Conservation (phyloP, 2,888 invertebrate species). For the Sesamia inferens region DNA sequence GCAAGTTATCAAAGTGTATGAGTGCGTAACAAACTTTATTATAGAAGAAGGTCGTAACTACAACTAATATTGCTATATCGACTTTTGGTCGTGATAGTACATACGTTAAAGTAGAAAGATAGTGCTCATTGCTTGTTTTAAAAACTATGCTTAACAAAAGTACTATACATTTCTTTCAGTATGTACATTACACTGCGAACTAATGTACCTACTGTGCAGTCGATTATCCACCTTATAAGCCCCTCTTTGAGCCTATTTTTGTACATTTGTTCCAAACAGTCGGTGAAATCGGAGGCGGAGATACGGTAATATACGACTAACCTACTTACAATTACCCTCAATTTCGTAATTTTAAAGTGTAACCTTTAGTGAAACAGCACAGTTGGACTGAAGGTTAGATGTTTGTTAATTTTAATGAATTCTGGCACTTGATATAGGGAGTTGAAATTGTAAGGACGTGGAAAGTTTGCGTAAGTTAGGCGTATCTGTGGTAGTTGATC, state of each 20-base stretch:
- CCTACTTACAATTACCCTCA: slow-evolving; percentile 15
- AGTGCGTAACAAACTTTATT: no score
- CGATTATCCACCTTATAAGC: slow-evolving; percentile 4
- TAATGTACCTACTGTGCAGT: slow-evolving; percentile 4
- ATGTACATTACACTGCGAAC: background rate
- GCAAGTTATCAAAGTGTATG: no score
- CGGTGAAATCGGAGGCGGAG: slow-evolving; percentile 25
- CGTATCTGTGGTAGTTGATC: background rate
- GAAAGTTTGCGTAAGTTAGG: background rate
- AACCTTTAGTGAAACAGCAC: slow-evolving; percentile 21
- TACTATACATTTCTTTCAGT: no score
- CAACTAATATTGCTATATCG: no score
- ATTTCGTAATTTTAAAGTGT: slow-evolving; percentile 22
- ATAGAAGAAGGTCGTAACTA: no score
- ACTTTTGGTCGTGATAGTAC: no score
- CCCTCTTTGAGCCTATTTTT: slow-evolving; percentile 29
- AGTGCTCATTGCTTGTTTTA: no score
- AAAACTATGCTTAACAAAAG: background rate
- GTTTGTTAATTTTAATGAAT: background rate
- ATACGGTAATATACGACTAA: slow-evolving; percentile 11
- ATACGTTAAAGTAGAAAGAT: no score
- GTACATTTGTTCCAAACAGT: slow-evolving; percentile 15
- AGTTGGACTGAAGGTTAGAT: slow-evolving; percentile 13
- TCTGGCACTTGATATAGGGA: background rate
- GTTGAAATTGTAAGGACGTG: background rate